Base-by-base conservation (phyloP, 2,113 vertebrate genomes). In the Dipodomys merriami region DNA sequence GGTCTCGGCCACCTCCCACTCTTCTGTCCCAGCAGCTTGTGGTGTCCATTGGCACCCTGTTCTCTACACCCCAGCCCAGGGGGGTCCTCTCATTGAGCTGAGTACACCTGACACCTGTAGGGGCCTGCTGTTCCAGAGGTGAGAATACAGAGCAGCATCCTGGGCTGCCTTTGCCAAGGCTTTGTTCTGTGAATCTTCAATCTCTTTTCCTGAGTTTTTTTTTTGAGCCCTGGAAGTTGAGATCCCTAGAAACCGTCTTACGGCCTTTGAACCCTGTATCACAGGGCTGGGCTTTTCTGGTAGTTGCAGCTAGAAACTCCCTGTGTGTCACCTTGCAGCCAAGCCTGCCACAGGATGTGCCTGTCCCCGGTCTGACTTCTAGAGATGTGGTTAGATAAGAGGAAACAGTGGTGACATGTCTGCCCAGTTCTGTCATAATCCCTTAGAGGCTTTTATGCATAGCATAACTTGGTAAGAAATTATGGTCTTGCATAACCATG, bases 181-280 rank as follows among this genome's bases (percentile, higher is more conserved):
- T 80, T 65, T 19, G 69, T 53, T 30, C 39, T 44, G 65, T 73
- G 72, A 22, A 16, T 65, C 65, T 76, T 7, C 6, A 88, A 23
- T 88, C 86, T 77, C 29, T 67, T 80, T 85, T 67, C 62, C 88
- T 46, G n/a, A 84, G 62, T 83, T 88, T 67, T 90, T 92, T 86
- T 73, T 18, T 39, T 39, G 39, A 67, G 27, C 35, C 62, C 85
- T 81, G 62, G 83, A 94, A 77, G 83, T 22, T 65, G 83, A 95
- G 83, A 78, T 83, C 73, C 91, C 77, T 83, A 76, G 80, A 80
- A 78, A 33, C 72, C 29, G 60, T 90, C 85, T 60, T 60, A 20
- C 44, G 69, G 23, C 57, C 72, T 93, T 73, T 90, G 86, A 94
- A 90, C 62, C 23, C 30, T 25, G 23, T 5, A 29, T n/a, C 25